Evolutionary conservation across 2,888 invertebrate genomes (phyloP).

Genomic region (Pinctada fucata): DNA sequence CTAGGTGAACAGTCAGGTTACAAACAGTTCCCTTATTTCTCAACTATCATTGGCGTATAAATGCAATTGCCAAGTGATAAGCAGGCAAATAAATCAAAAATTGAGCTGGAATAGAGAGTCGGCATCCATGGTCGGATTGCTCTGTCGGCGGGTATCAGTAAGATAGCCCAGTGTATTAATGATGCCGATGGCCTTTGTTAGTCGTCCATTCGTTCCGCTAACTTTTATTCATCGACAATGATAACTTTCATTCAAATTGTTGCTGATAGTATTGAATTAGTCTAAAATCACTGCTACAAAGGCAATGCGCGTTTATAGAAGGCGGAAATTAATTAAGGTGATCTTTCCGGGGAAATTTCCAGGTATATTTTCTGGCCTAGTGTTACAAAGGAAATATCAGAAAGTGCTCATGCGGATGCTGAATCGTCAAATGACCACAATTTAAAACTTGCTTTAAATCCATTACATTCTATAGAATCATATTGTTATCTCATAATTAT

Average conservation of each 20-base stretch:
- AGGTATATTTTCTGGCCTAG: no score
- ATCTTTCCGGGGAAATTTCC: background rate
- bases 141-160: slow-evolving; percentile 12
- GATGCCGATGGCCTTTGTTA: slow-evolving; percentile 3
- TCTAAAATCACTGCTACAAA: background rate
- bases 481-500: no score
- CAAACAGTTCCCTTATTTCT: slow-evolving; percentile 25
- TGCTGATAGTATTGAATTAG: slow-evolving; percentile 17
- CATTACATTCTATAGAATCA: no score
- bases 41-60: slow-evolving; percentile 31
- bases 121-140: background rate
- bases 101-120: slow-evolving; percentile 23
- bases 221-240: slow-evolving; percentile 6
- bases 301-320: background rate
- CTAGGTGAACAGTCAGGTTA: slow-evolving; percentile 24
- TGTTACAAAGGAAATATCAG: no score
- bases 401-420: no score
- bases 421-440: no score
- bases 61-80: slow-evolving; percentile 28
- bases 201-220: slow-evolving; percentile 24
- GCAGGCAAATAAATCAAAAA: slow-evolving; percentile 24
- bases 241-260: slow-evolving; percentile 26
- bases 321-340: slow-evolving; percentile 1
- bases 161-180: slow-evolving; percentile 17
- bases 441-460: no score